Evolutionary conservation across 2,113 vertebrate species (phyloP).

Genomic region (Pantherophis guttatus): DNA sequence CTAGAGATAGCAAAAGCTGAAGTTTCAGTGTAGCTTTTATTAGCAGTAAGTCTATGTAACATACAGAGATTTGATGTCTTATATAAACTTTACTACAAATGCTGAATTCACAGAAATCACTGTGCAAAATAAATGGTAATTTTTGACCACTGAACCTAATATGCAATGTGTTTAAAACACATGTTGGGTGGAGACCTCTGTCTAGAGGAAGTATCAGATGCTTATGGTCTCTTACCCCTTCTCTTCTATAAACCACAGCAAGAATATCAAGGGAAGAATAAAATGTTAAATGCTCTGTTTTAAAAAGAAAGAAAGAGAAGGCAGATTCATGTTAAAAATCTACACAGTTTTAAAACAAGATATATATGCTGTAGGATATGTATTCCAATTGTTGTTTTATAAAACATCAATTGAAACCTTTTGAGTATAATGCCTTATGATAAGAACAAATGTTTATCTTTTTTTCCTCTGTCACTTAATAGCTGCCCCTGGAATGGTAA

Average conservation of each 20-base stretch:
- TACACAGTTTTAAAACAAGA: slow-evolving; percentile 34
- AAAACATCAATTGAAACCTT: slow-evolving; percentile 47
- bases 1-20: not conserved
- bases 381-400: slow-evolving; percentile 59
- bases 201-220: slow-evolving; percentile 64
- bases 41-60: not conserved
- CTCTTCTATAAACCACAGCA: slow-evolving; percentile 49
- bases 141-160: slow-evolving; percentile 50
- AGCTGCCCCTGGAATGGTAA: slow-evolving; percentile 53
- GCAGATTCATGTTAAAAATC: slow-evolving; percentile 50
- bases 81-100: slow-evolving; percentile 30
- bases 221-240: slow-evolving; percentile 32
- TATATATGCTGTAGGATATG: slow-evolving; percentile 32
- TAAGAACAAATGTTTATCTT: slow-evolving; percentile 58
- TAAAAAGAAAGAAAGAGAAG: slow-evolving; percentile 26
- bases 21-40: slow-evolving; percentile 14
- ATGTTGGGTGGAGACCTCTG: slow-evolving; percentile 56
- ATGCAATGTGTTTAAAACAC: slow-evolving; percentile 56
- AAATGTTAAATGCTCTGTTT: slow-evolving; percentile 46
- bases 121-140: slow-evolving; percentile 37
- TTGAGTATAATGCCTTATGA: slow-evolving; percentile 35
- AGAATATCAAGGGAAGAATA: slow-evolving; percentile 57
- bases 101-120: slow-evolving; percentile 44
- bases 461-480: slow-evolving; percentile 45
- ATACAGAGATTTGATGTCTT: not conserved